A percentile compares a stretch with the other conserved stretches of the same genome.
phyloP scores from a whole-genome alignment of 2,113 vertebrate genomes.

The Bambusicola thoracicus region DNA sequence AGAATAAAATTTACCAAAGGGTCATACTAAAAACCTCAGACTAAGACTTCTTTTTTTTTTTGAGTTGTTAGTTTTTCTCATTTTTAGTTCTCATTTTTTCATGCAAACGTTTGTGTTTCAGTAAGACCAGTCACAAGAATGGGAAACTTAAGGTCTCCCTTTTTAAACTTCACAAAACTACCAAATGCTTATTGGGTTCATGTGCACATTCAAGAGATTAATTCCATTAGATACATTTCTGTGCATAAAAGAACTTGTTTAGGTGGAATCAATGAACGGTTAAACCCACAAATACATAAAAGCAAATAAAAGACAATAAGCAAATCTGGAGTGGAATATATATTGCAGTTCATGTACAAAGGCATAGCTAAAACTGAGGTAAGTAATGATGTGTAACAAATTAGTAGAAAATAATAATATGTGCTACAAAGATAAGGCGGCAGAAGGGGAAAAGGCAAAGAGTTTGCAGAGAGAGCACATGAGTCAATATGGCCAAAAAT shows the following conservation, averaged over 20 bases:
- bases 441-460: not conserved
- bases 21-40: not conserved
- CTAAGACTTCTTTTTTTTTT: not conserved
- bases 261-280: not conserved
- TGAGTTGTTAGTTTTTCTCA: not conserved
- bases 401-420: not conserved
- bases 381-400: not conserved
- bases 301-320: not conserved
- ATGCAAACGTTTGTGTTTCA: not conserved
- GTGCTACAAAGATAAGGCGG: not conserved
- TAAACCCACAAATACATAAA: not conserved
- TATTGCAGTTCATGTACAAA: not conserved
- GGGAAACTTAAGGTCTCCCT: not conserved
- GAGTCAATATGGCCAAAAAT: not conserved
- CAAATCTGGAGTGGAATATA: accelerated
- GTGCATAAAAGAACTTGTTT: not conserved
- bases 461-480: not conserved
- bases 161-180: not conserved
- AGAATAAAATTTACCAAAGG: not conserved
- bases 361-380: not conserved
- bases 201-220: not conserved
- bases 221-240: not conserved
- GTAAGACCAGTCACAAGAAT: not conserved
- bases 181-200: not conserved
- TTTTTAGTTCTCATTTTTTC: conserved; percentile 32